These are phyloP conservation scores for Tyto alba DNA, from an alignment of 2,113 vertebrate genomes.

Conservation along the genomic window DNA sequence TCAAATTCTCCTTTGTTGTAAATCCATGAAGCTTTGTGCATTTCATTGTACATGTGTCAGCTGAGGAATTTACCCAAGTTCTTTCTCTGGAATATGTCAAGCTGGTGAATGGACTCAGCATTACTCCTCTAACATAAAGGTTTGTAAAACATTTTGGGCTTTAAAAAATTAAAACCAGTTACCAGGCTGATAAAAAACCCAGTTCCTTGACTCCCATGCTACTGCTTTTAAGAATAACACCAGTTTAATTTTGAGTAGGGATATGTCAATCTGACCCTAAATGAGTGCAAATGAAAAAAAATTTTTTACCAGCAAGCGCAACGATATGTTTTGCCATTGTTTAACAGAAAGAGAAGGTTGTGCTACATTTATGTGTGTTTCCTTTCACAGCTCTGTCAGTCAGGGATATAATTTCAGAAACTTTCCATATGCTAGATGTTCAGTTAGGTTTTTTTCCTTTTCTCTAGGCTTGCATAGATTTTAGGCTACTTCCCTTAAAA, in stretches of 20 bases:
- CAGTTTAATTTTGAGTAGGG: not conserved
- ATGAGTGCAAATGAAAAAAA: not conserved
- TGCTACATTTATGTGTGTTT: not conserved
- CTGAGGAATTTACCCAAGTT: not conserved
- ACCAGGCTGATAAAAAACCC: not conserved
- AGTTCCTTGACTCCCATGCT: not conserved
- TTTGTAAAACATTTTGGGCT: not conserved
- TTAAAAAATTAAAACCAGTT: not conserved
- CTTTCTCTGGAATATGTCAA: not conserved
- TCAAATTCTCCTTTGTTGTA: not conserved
- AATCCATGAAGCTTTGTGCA: accelerated
- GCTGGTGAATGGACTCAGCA: not conserved
- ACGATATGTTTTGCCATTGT: not conserved
- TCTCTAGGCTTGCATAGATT: not conserved
- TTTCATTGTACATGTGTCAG: not conserved
- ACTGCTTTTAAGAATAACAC: not conserved
- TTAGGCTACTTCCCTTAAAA: not conserved
- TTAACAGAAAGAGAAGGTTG: not conserved
- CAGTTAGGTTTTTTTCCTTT: not conserved
- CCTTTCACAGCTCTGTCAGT: not conserved
- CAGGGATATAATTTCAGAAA: not conserved
- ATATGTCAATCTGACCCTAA: not conserved
- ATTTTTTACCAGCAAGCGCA: not conserved
- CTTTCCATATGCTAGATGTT: not conserved
- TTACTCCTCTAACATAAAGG: not conserved